These are phyloP conservation scores for Myoxocephalus aenaeus DNA, from an alignment of 2,797 vertebrate genomes.

Conservation along the genomic window DNA sequence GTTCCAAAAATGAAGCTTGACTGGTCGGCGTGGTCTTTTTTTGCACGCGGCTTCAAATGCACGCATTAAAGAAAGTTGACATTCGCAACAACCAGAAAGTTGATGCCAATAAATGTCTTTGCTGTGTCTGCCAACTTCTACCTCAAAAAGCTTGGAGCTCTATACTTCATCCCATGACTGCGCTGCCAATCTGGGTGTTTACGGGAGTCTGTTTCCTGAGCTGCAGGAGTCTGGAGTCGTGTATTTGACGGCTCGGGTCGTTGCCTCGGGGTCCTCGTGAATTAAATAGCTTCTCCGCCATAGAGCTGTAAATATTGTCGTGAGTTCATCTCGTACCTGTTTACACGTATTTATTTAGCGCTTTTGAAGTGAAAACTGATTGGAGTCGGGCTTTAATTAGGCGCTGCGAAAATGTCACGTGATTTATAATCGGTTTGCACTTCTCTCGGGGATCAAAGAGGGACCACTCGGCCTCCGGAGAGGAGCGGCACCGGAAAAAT, in stretches of 20 bases:
- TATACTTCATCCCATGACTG: too few relatives aligned
- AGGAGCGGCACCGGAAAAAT: not conserved
- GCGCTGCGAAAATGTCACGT: constrained; percentile 2
- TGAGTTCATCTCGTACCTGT: not conserved
- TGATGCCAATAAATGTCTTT: too few relatives aligned
- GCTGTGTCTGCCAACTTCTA: too few relatives aligned
- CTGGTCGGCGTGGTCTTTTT: too few relatives aligned
- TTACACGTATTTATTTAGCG: not conserved
- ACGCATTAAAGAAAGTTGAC: not conserved
- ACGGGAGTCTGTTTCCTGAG: not conserved
- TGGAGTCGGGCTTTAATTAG: not conserved
- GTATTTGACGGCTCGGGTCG: not conserved
- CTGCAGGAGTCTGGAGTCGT: not conserved
- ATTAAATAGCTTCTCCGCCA: too few relatives aligned
- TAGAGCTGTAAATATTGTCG: too few relatives aligned
- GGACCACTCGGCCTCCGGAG: not conserved
- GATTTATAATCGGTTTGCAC: not conserved
- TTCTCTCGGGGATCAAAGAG: not conserved
- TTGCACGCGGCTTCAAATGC: too few relatives aligned
- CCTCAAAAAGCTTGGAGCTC: not conserved
- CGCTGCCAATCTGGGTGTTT: too few relatives aligned
- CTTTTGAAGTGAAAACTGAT: not conserved
- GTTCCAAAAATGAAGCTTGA: too few relatives aligned
- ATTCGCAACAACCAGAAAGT: not conserved
- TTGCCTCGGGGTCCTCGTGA: not conserved